A percentile compares a stretch with the other conserved stretches of the same genome.
Evolutionary conservation across 2,113 vertebrate genomes (phyloP).

Genomic region (Coturnix japonica): DNA sequence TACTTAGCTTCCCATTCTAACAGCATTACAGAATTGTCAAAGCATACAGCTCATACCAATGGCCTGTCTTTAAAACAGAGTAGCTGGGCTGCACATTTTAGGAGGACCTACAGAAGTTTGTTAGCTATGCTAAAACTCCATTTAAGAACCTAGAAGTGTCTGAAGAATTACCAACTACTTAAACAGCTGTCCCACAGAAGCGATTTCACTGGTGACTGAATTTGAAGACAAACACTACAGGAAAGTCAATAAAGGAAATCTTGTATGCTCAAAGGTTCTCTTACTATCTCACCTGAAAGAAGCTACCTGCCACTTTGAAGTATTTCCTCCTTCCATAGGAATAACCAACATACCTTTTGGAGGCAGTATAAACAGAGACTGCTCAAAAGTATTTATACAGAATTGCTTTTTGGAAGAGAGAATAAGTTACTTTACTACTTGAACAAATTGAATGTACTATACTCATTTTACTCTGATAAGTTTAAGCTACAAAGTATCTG

Average conservation of each 20-base stretch:
- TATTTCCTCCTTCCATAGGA: not conserved
- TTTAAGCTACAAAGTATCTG: slow-evolving; percentile 39
- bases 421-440: slow-evolving; percentile 34
- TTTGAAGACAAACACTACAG: slow-evolving; percentile 19
- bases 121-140: slow-evolving; percentile 19
- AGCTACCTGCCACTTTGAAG: not conserved
- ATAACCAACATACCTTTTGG: not conserved
- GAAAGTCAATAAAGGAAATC: not conserved
- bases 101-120: not conserved
- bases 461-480: slow-evolving; percentile 17
- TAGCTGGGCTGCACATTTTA: not conserved
- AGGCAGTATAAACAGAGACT: slow-evolving; percentile 16
- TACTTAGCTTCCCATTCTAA: slow-evolving; percentile 14
- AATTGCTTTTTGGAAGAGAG: slow-evolving; percentile 44
- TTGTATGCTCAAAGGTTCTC: slow-evolving; percentile 7
- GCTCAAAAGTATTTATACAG: slow-evolving; percentile 30
- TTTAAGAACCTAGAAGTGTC: not conserved
- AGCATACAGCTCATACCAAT: not conserved
- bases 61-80: not conserved
- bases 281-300: not conserved
- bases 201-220: not conserved
- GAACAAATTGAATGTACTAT: slow-evolving; percentile 44
- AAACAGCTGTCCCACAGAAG: not conserved
- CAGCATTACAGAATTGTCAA: slow-evolving; percentile 23
- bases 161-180: not conserved